Evolutionary conservation across 2,113 vertebrate species (phyloP), one percentile per base, ranked within the genome.

Genomic region (Bufo bufo): DNA sequence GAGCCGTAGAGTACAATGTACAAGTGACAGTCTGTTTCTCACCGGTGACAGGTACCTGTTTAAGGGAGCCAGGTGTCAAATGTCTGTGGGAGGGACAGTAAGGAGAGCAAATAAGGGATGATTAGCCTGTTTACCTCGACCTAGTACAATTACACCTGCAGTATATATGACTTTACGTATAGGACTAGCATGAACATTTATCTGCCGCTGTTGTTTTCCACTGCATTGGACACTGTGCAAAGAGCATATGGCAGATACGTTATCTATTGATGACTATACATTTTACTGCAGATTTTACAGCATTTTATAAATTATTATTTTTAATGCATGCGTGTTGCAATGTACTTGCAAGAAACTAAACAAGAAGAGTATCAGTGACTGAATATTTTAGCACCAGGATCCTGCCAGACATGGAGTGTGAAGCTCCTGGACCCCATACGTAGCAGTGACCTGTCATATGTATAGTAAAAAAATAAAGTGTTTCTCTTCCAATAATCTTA

Each of bases 21-120:
- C 72, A 49, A 77, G 56, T 85, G 85, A 79, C 74, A 63, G 9
- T 17, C 59, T 20, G 50, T 33, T 65, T 59, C 47, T 12, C 33
- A 49, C 49, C 65, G 9, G 65, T 81, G 84, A 85, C 77, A 81
- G 77, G 16, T 58, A 49, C 65, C 56, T 81, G 45, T 14, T 87
- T 65, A 87, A 7, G 75, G 58, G 77, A 80, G n/a, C 13, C 59
- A 87, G 75, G 86, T 87, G 77, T 87, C 85, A 87, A 66, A 66
- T 87, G 77, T 71, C 49, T 16, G 77, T 82, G 50, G 65, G 78
- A 58, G 86, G 86, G 65, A 72, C 85, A 19, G 77, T 45, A 71
- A 45, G 72, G 33, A 61, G 69, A 61, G 69, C 72, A 85, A 59
- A 63, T 45, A 50, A 50, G 56, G 20, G 52, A 58, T 85, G 83